A percentile compares a stretch with the other conserved stretches of the same genome.
phyloP scores from a whole-genome alignment of 2,797 vertebrate genomes.

The Myotis pilosus region DNA sequence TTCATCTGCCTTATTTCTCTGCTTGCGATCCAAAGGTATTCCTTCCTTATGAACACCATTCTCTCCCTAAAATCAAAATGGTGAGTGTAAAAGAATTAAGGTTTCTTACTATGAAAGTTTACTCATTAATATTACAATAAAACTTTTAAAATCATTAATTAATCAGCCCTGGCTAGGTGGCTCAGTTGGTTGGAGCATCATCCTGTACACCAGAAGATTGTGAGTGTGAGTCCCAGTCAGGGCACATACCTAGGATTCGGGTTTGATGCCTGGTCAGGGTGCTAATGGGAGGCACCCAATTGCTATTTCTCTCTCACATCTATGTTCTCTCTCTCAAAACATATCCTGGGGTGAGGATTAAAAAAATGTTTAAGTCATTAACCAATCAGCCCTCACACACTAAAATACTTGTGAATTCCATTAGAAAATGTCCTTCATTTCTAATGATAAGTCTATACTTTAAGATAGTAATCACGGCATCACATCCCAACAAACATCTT shows the following conservation, averaged over 20 bases:
- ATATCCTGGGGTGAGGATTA: too few species aligned
- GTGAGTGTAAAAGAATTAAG: neutral
- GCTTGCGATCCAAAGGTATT: slow-evolving; percentile 3
- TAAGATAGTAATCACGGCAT: neutral
- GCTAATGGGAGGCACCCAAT: neutral
- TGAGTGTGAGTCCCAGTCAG: too few species aligned
- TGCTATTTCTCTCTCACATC: neutral
- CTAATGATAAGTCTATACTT: neutral
- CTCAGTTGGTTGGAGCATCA: too few species aligned
- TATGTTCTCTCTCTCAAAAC: too few species aligned
- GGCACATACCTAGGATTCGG: too few species aligned
- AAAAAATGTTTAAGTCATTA: neutral
- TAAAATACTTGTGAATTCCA: slow-evolving; percentile 1
- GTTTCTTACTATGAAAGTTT: neutral
- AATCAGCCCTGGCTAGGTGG: neutral
- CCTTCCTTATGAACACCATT: slow-evolving; percentile 17
- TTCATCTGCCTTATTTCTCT: neutral
- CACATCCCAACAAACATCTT: neutral
- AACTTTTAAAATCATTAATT: neutral
- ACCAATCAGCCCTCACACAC: neutral
- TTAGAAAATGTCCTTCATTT: neutral
- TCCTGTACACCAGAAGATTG: too few species aligned
- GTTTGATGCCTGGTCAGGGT: too few species aligned
- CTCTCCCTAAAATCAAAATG: slow-evolving; percentile 51
- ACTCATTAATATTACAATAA: neutral